Base-by-base conservation (phyloP, 2,113 vertebrate genomes). In the Riparia riparia region DNA sequence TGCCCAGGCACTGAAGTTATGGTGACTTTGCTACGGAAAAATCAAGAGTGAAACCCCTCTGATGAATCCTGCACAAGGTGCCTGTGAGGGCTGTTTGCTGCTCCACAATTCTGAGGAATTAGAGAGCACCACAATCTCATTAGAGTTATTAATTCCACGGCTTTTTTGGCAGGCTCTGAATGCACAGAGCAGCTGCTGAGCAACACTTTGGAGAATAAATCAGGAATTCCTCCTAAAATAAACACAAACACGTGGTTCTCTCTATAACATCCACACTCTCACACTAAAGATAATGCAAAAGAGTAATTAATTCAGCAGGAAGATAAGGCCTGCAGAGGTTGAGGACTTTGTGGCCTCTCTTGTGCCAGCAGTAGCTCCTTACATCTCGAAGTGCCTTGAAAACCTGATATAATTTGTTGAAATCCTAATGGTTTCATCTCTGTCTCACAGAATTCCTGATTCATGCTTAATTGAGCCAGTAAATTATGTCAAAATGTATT, bases 401-500 rank as follows among this genome's bases (percentile, higher is more conserved):
- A 84, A 86, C 7, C 44, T 78, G 65, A 63, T 17, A 68, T 31
- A 87, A 91, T 60, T 82, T 7, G 10, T 82, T 76, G 77, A 76
- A 93, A 85, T 88, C 70, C n/a, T 91, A 87, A 96, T 76, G 87
- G 89, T 56, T 87, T 89, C 82, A 88, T 87, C 77, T 86, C 70
- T 10, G 63, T 61, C 87, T 68, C 73, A 7, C 14, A 57, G 78
- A 80, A 85, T 79, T 95, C 49, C 82, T 85, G 84, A 96, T 93
- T 93, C 90, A 87, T 72, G 93, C 89, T 93, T 96, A 95, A 96
- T 93, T 90, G 93, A 82, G 68, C 91, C 14, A 77, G 84, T 95
- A 96, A 96, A 97, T 96, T 87, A 91, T 73, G 85, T 82, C 95
- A 51, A 65, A 87, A 89, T 47, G 84, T 57, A 70, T 78, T 94